Evolutionary conservation across 2,888 invertebrate species (phyloP).

Genomic region (Myopa tessellatipennis): DNA sequence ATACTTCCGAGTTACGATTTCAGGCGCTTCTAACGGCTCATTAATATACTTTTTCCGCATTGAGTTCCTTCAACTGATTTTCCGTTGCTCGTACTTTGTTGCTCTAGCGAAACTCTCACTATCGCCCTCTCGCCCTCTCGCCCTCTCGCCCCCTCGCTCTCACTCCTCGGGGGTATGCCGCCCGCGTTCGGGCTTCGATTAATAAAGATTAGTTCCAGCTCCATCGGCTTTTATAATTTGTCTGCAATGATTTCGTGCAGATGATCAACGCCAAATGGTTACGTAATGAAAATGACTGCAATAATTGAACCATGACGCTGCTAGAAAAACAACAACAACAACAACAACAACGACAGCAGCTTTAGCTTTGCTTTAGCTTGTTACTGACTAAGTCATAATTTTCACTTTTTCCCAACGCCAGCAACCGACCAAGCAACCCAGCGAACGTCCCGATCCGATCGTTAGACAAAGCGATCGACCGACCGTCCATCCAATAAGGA

Average conservation of each 20-base stretch:
- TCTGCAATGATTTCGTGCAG: conserved; percentile 20
- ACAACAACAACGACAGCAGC: not conserved
- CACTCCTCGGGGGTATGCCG: not conserved
- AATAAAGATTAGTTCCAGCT: conserved; percentile 13
- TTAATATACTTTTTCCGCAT: not conserved
- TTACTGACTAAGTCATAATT: conserved; percentile 26
- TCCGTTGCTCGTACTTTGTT: not conserved
- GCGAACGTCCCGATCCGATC: not conserved
- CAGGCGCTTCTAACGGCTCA: conserved; percentile 4
- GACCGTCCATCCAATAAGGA: not conserved
- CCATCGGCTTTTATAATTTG: conserved; percentile 12
- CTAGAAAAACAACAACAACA: conserved; percentile 4
- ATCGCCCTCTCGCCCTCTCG: too few relatives aligned
- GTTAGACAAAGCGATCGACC: not conserved
- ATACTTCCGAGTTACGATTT: conserved; percentile 8
- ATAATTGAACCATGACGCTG: conserved; percentile 26
- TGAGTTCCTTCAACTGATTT: not conserved
- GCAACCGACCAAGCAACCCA: not conserved
- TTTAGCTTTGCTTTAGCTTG: too few relatives aligned
- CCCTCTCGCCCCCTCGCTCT: not conserved
- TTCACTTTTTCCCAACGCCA: conserved; percentile 34
- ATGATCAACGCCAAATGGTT: conserved; percentile 22
- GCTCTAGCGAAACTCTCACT: too few relatives aligned
- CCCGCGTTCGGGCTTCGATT: not conserved
- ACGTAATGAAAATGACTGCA: conserved; percentile 16